A percentile compares a stretch with the other conserved stretches of the same genome.
Conservation (phyloP, 2,797 vertebrate genomes). For the Acestrorhynchus altus region DNA sequence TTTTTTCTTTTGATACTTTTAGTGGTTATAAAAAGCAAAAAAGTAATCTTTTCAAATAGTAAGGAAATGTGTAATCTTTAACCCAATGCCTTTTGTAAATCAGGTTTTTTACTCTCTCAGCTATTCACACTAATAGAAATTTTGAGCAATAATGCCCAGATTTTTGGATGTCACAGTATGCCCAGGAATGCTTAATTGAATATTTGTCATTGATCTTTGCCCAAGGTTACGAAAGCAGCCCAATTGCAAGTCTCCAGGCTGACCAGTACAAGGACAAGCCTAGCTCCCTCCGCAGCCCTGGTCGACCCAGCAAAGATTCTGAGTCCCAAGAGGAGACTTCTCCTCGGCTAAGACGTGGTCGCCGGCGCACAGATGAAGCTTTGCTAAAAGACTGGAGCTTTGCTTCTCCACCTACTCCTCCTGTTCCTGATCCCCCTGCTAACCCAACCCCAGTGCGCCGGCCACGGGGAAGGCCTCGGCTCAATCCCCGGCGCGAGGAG, state of each 20-base stretch:
- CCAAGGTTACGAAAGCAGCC: conserved; percentile 63
- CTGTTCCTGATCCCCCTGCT: conserved; percentile 61
- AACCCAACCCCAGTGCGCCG: conserved; percentile 67
- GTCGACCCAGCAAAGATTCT: conserved; percentile 64
- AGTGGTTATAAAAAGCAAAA: no score
- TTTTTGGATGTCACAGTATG: no score
- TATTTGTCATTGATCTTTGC: conserved; percentile 10
- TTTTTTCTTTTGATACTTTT: no score
- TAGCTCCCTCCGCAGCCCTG: conserved; percentile 53
- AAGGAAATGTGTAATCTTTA: no score
- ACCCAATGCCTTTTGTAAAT: no score
- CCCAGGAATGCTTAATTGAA: background rate
- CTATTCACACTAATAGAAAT: no score
- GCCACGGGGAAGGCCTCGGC: conserved; percentile 85
- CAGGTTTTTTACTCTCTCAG: no score
- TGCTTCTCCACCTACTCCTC: conserved; percentile 70
- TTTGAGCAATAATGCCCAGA: no score
- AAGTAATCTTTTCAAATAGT: no score
- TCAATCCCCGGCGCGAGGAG: conserved; percentile 78
- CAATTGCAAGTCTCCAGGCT: conserved; percentile 46
- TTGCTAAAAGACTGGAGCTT: conserved; percentile 83
- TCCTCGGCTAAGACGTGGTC: conserved; percentile 77
- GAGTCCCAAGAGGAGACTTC: conserved; percentile 57
- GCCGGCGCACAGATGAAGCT: conserved; percentile 81
- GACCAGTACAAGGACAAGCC: conserved; percentile 56